Conservation (phyloP, 1,140 invertebrate species). For the Dolichoris vasculosae region DNA sequence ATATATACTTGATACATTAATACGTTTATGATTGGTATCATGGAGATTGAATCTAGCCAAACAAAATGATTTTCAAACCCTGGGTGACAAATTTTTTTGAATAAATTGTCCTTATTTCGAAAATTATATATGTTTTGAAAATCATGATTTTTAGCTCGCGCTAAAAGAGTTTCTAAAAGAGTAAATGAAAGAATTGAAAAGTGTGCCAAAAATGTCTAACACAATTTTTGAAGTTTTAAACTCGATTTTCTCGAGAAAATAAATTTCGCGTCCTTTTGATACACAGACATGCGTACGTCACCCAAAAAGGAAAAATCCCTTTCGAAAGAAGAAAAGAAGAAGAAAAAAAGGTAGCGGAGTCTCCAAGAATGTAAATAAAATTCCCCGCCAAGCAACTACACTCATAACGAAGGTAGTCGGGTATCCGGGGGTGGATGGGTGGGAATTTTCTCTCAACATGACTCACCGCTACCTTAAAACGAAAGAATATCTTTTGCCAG, state of each 20-base stretch:
- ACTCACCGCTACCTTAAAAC: neutral
- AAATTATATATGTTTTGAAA: neutral
- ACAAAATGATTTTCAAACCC: neutral
- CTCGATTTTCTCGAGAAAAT: constrained; percentile 5
- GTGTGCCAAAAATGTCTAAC: neutral
- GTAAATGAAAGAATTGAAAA: neutral
- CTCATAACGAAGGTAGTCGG: neutral
- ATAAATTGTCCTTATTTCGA: neutral
- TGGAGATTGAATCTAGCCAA: neutral
- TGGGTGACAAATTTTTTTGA: neutral
- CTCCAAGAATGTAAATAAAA: constrained; percentile 9
- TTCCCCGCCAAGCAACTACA: neutral
- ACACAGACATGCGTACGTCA: neutral
- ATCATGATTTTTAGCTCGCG: neutral
- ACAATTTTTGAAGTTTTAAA: constrained; percentile 9
- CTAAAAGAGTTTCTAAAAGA: neutral
- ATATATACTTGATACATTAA: no score
- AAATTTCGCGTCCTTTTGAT: constrained; percentile 7
- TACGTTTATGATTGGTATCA: no score
- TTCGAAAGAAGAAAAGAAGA: neutral
- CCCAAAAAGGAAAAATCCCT: neutral
- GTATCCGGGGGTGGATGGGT: no score
- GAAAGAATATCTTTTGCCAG: neutral
- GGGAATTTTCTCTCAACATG: neutral
- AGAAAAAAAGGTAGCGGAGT: neutral